A percentile compares a stretch with the other conserved stretches of the same genome.
Conservation (phyloP, 1,140 invertebrate species). For the Oedothorax gibbosus region DNA sequence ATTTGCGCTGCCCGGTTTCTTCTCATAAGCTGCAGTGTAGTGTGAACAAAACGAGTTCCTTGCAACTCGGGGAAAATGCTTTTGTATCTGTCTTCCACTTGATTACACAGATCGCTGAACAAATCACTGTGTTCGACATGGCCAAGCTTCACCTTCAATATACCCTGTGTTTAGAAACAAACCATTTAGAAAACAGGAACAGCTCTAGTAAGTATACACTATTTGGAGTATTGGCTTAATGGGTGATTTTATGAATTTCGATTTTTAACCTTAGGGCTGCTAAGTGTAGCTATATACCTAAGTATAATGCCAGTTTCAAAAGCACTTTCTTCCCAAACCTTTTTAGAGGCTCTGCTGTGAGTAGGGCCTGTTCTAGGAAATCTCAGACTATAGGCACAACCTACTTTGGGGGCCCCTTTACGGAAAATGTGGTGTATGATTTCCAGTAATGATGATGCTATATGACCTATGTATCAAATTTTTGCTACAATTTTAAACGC, state of each 20-base stretch:
- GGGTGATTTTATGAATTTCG: not conserved
- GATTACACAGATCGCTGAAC: conserved; percentile 66
- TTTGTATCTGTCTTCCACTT: conserved; percentile 77
- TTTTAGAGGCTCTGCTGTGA: not conserved
- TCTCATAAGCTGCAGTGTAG: conserved; percentile 91
- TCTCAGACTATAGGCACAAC: too few relatives aligned
- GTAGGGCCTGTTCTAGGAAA: too few relatives aligned
- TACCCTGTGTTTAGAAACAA: conserved; percentile 75
- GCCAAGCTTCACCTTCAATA: conserved; percentile 91
- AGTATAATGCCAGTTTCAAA: not conserved
- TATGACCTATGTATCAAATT: too few relatives aligned
- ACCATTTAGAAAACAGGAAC: too few relatives aligned
- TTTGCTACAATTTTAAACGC: too few relatives aligned
- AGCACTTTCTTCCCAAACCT: not conserved
- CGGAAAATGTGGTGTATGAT: too few relatives aligned
- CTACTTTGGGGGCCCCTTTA: too few relatives aligned
- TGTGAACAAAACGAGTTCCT: conserved; percentile 91
- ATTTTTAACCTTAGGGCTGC: not conserved
- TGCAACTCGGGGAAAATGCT: conserved; percentile 90
- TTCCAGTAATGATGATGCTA: too few relatives aligned
- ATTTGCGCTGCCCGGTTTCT: conserved; percentile 95
- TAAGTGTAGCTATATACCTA: not conserved
- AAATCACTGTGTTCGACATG: conserved; percentile 84
- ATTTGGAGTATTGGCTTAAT: conserved; percentile 67
- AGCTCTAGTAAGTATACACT: too few relatives aligned